Evolutionary conservation across 2,113 vertebrate genomes (phyloP).

Genomic region (Danio rerio): GRCz12tu NC_133178.1:34530001-34530500

Average conservation of each 20-base stretch:
- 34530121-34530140: too few relatives aligned
- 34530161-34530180: too few relatives aligned
- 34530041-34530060: too few relatives aligned
- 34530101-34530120: background rate
- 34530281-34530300: too few relatives aligned
- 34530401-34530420: background rate
- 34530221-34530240: too few relatives aligned
- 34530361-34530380: background rate
- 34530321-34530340: background rate
- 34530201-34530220: background rate
- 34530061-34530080: too few relatives aligned
- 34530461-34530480: slow-evolving; percentile 30
- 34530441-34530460: slow-evolving; percentile 8
- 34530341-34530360: background rate
- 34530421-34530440: background rate
- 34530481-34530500: slow-evolving; percentile 17
- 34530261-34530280: too few relatives aligned
- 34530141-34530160: too few relatives aligned
- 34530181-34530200: background rate
- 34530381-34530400: background rate
- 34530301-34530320: background rate
- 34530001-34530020: too few relatives aligned
- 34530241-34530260: too few relatives aligned
- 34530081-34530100: background rate
- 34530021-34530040: too few relatives aligned